Base-by-base conservation (phyloP, 2,797 vertebrate species). In the Protosalanx chinensis region DNA sequence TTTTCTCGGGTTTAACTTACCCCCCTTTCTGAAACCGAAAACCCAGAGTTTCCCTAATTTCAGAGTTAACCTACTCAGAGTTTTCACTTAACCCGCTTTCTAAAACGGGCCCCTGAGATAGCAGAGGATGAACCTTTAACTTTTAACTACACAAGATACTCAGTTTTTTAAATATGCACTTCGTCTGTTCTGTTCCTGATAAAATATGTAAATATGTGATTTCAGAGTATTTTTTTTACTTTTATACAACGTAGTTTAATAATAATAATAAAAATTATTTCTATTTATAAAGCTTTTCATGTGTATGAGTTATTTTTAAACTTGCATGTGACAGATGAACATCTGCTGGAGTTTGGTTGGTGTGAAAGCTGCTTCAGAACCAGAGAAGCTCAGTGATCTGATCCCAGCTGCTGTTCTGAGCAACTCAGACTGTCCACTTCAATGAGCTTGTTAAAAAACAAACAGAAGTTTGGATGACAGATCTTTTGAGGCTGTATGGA, bases 101-200 rank as follows among this genome's bases (percentile, higher is more conserved):
- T 27, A 1, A 27, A 27, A 27, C 23, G 23, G 23, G 23, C 23
- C 23, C 23, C 23, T 61, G 10, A 12, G 27, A 61, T 23, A 13
- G 1, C 23, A 1, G 18, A 16, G 51, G 51, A n/a, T 56, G 6
- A 16, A 16, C 51, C 13, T 53, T 53, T 6, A 4, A 18, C 58
- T 23, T 29, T 29, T 3, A 30, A 32, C 1, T 6, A 29, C 29
- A 13, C 13, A 8, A 13, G 10, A n/a, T 56, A 56, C 18, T n/a
- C n/a, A 15, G 16, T 53, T 88, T 91, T 85, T 82, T 78, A 90
- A 80, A 68, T 90, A 88, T 90, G 91, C 90, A 92, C 91, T 92
- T 92, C 83, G 82, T 79, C 58, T 4, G 29, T 60, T 80, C 72
- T 74, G 51, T 80, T 79, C 81, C 63, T 46, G 78, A 88, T 84